Conservation (phyloP, 37 sponge, comb jelly and placozoan species). For the Axinella damicornis region DNA sequence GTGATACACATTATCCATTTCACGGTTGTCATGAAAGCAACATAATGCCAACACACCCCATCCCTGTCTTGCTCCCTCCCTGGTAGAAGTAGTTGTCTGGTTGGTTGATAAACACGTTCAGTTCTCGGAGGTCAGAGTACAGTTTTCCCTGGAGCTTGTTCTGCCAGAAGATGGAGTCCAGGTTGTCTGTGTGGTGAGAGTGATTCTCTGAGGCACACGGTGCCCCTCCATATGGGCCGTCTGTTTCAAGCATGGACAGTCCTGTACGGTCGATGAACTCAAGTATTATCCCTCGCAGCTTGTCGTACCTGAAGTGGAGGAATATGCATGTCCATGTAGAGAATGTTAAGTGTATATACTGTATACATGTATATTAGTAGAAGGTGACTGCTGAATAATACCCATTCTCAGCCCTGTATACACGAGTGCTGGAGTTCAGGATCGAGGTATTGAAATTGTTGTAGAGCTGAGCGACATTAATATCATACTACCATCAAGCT, state of each 20-base stretch:
- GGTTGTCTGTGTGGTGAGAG: constrained; percentile 35
- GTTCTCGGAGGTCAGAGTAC: constrained; percentile 26
- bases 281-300: constrained; percentile 32
- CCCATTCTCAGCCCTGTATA: too few species aligned
- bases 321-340: too few species aligned
- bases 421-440: too few species aligned
- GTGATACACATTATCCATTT: too few species aligned
- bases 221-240: constrained; percentile 70
- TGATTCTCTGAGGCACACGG: constrained; percentile 50
- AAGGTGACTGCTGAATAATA: too few species aligned
- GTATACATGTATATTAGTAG: too few species aligned
- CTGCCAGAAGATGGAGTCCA: constrained; percentile 67
- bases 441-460: too few species aligned
- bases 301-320: constrained; percentile 48
- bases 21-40: too few species aligned
- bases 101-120: constrained; percentile 64
- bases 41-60: too few species aligned
- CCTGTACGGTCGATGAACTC: constrained; percentile 47
- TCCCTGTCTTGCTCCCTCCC: constrained; percentile 42
- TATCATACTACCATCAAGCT: too few species aligned
- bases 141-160: constrained; percentile 60
- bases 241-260: constrained; percentile 62
- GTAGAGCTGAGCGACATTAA: too few species aligned
- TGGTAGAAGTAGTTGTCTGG: constrained; percentile 70
- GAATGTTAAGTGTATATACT: too few species aligned